These are phyloP conservation scores for Hedya salicella DNA, from an alignment of 2,888 invertebrate species.

Conservation along the genomic window DNA sequence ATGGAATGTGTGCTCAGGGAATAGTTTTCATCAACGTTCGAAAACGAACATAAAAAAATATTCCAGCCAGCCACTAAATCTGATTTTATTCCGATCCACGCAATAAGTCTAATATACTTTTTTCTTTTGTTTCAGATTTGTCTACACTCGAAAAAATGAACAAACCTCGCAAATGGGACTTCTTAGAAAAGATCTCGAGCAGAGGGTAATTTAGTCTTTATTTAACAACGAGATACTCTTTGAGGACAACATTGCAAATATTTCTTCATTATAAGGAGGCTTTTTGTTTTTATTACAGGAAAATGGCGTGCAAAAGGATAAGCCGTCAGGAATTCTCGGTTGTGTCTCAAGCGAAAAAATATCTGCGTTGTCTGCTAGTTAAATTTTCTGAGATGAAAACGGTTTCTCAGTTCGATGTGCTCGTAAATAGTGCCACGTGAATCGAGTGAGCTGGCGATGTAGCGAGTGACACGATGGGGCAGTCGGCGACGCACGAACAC, in stretches of 20 bases:
- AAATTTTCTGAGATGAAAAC: slow-evolving; percentile 54
- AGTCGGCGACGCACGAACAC: slow-evolving; percentile 67
- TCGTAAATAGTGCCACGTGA: slow-evolving; percentile 63
- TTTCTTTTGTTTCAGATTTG: slow-evolving; percentile 72
- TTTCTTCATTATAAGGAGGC: slow-evolving; percentile 49
- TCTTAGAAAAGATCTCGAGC: slow-evolving; percentile 63
- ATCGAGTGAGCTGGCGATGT: slow-evolving; percentile 55
- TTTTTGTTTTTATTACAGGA: slow-evolving; percentile 70
- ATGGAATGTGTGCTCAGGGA: slow-evolving; percentile 38
- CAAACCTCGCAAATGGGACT: slow-evolving; percentile 66
- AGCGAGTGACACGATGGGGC: slow-evolving; percentile 71
- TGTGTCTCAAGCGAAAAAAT: slow-evolving; percentile 56
- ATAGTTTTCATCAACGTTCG: slow-evolving; percentile 38
- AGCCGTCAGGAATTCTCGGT: slow-evolving; percentile 56
- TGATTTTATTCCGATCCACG: slow-evolving; percentile 38
- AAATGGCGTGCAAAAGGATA: slow-evolving; percentile 64
- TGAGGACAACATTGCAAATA: slow-evolving; percentile 46
- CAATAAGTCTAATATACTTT: slow-evolving; percentile 41
- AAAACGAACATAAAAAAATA: slow-evolving; percentile 30
- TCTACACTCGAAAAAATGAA: slow-evolving; percentile 66
- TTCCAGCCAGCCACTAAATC: slow-evolving; percentile 3
- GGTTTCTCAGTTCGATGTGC: slow-evolving; percentile 50
- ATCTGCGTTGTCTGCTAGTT: slow-evolving; percentile 51
- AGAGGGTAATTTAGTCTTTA: slow-evolving; percentile 61
- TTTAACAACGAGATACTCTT: slow-evolving; percentile 42